Conservation (phyloP, 2,888 invertebrate species). For the Hetaerina titia region DNA sequence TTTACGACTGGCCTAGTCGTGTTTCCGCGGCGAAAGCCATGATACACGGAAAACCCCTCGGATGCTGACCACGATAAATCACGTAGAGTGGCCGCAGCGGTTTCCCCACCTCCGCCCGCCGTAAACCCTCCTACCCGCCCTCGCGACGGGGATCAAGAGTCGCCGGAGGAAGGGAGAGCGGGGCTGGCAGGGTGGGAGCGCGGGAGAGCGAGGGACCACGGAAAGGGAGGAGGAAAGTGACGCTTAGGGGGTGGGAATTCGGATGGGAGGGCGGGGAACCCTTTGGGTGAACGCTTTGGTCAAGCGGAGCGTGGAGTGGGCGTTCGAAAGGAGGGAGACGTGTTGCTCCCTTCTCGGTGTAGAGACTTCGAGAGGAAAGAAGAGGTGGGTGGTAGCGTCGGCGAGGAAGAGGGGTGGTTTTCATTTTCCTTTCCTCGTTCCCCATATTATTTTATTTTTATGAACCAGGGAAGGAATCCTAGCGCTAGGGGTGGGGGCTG, state of each 20-base stretch:
- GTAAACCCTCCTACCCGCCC: background rate
- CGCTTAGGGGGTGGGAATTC: background rate
- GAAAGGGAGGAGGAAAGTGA: background rate
- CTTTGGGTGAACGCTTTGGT: background rate
- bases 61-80: constrained; percentile 59
- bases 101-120: background rate
- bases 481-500: background rate
- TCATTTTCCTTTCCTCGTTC: too few relatives aligned
- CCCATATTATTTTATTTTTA: too few relatives aligned
- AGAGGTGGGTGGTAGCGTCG: too few relatives aligned
- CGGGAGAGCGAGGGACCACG: background rate
- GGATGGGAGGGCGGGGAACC: background rate
- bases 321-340: background rate
- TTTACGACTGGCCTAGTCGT: constrained; percentile 37
- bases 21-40: constrained; percentile 34
- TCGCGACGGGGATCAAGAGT: constrained; percentile 6
- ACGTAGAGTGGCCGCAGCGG: background rate
- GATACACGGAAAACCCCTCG: constrained; percentile 57
- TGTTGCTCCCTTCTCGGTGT: background rate
- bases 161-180: background rate
- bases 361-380: background rate
- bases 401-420: too few relatives aligned
- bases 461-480: background rate
- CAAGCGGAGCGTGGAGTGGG: background rate
- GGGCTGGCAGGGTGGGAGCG: background rate